Base-by-base conservation (phyloP, 1,140 invertebrate species). In the Aphelenchoides fujianensis region DNA sequence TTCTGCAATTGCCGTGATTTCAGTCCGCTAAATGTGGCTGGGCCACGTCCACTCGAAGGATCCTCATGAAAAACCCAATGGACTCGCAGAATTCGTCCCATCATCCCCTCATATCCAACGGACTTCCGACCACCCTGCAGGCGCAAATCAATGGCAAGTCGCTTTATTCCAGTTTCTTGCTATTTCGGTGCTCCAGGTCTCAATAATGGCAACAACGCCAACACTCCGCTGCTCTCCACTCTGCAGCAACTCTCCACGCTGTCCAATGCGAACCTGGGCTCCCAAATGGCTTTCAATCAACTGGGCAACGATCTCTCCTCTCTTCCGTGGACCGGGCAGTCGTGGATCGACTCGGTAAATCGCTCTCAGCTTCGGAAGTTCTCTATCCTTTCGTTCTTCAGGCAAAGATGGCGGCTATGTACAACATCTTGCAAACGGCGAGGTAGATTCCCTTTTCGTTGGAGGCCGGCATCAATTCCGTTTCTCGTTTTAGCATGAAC, bases 401-500 rank as follows among this genome's bases (percentile, higher is more conserved):
- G 55, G 55, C 55, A 59, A 59, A 59, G 34, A 19, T 59, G 55
- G 55, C 55, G 27, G 55, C 55, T 30, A 59, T 59, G 55, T 59
- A 59, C 55, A 59, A 19, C 55, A 7, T 59, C 5, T 5, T 59
- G 55, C 55, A 59, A 59, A 7, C 55, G 5, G 55, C 55, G 23
- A 59, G 55, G 55, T 59, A 59, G 23, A 48, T 7, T 5, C 28
- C 55, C 34, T 59, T 59, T 7, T 30, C 41, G 23, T 48, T 48
- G 23, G 23, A 48, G 41, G 7, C 23, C 23, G 5, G 55, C 34
- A 12, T 7, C 55, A 7, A 7, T 30, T 5, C 19, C 7, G 5
- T 59, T 59, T 27, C 23, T 5, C 55, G 7, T 5, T 59, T 59
- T 23, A 59, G 55, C 19, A 19, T 59, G 23, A 59, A 59, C 23